Conservation (phyloP, 1,140 invertebrate species). For the Drosophila elegans region DNA sequence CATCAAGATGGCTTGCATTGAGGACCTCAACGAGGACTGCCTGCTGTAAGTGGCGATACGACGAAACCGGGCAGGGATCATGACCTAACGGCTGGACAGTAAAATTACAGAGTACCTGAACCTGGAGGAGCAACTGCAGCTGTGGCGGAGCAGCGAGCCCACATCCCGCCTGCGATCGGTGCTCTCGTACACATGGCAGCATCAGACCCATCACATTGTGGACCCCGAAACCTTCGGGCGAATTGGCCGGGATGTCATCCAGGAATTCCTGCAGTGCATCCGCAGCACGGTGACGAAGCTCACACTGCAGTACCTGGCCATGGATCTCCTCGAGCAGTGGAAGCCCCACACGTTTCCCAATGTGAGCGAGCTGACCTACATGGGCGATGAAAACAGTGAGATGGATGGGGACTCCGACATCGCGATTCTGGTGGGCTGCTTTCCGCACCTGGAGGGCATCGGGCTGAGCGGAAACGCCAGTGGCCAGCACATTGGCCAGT, state of each 20-base stretch:
- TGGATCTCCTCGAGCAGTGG: conserved; percentile 17
- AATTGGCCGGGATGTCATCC: not conserved
- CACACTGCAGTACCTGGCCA: conserved; percentile 13
- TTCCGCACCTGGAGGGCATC: conserved; percentile 28
- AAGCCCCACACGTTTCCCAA: conserved; percentile 13
- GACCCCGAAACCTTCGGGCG: conserved; percentile 4
- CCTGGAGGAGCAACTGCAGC: conserved; percentile 31
- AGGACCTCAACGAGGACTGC: conserved; percentile 34
- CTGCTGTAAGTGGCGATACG: conserved; percentile 26
- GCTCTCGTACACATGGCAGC: conserved; percentile 29
- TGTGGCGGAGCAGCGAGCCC: conserved; percentile 37
- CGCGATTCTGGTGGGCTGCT: conserved; percentile 14
- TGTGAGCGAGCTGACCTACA: conserved; percentile 13
- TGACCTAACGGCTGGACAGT: conserved; percentile 5
- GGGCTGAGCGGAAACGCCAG: conserved; percentile 24
- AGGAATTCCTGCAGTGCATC: conserved; percentile 21
- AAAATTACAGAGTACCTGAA: conserved; percentile 37
- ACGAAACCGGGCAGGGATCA: not conserved
- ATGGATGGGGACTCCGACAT: conserved; percentile 22
- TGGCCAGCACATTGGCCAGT: conserved; percentile 23
- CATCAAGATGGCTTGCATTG: conserved; percentile 5
- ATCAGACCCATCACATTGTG: not conserved
- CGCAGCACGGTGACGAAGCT: conserved; percentile 8
- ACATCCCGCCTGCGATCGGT: conserved; percentile 12
- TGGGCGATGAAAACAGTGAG: conserved; percentile 28